These are phyloP conservation scores for Deilephila elpenor DNA, from an alignment of 2,888 invertebrate species.

Conservation along the genomic window DNA sequence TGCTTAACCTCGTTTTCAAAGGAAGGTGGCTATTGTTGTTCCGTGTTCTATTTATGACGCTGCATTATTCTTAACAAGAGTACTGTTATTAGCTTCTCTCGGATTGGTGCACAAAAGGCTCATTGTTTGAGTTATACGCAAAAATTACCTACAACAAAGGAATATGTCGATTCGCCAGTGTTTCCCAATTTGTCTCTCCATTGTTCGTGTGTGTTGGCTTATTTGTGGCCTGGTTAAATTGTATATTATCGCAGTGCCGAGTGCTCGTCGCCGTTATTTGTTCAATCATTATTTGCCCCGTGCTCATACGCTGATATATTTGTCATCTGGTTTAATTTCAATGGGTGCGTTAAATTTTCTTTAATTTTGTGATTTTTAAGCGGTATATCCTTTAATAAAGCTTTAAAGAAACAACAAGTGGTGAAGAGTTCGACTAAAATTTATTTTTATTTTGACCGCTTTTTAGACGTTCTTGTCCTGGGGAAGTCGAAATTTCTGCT, in stretches of 20 bases:
- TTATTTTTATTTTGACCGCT: no score
- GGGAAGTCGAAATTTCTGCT: no score
- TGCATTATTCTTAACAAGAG: constrained; percentile 15
- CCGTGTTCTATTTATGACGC: constrained; percentile 2
- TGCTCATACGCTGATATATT: constrained; percentile 22
- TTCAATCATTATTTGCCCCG: constrained; percentile 36
- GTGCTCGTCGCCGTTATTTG: constrained; percentile 38
- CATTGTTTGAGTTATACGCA: constrained; percentile 60
- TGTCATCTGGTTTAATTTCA: constrained; percentile 15
- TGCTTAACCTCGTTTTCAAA: not conserved
- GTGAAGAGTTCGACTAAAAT: no score
- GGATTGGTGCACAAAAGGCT: constrained; percentile 30
- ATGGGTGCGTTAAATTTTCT: not conserved
- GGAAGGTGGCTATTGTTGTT: not conserved
- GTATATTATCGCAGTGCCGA: constrained; percentile 44
- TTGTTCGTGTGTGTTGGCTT: constrained; percentile 62
- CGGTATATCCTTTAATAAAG: no score
- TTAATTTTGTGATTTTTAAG: no score
- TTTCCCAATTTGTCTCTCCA: constrained; percentile 70
- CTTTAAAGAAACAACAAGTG: no score
- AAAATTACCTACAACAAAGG: constrained; percentile 69
- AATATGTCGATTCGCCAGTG: constrained; percentile 64
- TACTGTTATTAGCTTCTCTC: constrained; percentile 25
- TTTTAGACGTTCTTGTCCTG: no score
- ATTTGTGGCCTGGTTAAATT: constrained; percentile 58